Base-by-base conservation (phyloP, 2,888 invertebrate species). In the Taphrorychus bicolor region DNA sequence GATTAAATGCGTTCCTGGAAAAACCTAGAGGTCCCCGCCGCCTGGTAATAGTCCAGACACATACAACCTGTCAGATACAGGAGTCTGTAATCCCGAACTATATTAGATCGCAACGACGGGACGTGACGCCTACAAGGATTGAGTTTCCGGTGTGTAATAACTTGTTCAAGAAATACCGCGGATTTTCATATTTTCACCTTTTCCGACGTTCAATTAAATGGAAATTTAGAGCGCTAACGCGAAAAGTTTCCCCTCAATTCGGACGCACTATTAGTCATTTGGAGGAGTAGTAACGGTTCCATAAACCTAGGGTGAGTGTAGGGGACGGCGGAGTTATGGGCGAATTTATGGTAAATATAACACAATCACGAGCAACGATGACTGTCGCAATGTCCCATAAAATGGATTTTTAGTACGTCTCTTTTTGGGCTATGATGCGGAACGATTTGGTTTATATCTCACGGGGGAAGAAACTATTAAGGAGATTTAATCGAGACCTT, bases 281-380 rank as follows among this genome's bases (percentile, higher is more conserved):
- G 3, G 9, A 32, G 32, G 32, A 11, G 32, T 3, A 9, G 32
- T 32, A 32, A 45, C 7, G 14, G 64, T 64, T 18, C 58, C 32
- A 56, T 57, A 58, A 64, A 64, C 52, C 48, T 1, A 45, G 40
- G 14, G n/a, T n/a, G n/a, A n/a, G n/a, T n/a, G n/a, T n/a, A n/a
- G 41, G 59, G 58, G 65, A 59, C 52, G 23, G 73, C 75, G 75
- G 75, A 76, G 76, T 78, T 79, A 78, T 78, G 76, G 76, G 76
- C 73, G 74, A 76, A 66, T 76, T 74, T 74, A 54, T 63, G 49
- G 68, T 59, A 63, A 68, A 75, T 75, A 66, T 66, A 66, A 60
- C 60, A 54, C 66, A 66, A 60, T 66, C 60, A 60, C 49, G 51
- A 19, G 51, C 40, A 14, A 11, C 57, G 18, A n/a, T 63, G 63